Conservation (phyloP, 2,113 vertebrate species). For the Chloroceryle aenea region DNA sequence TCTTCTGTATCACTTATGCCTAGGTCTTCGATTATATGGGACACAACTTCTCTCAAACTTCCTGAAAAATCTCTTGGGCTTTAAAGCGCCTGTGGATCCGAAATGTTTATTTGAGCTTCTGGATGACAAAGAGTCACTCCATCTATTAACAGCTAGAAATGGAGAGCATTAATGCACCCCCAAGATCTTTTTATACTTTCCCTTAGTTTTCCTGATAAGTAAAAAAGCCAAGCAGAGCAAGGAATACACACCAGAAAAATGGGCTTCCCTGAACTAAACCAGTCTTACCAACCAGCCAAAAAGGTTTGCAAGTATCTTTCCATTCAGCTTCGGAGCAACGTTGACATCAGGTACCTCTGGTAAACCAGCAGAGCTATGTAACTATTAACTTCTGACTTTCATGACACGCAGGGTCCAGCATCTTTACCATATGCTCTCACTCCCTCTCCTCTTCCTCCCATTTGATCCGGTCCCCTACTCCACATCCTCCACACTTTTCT, state of each 20-base stretch:
- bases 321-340: background rate
- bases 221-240: background rate
- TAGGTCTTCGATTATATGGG: background rate
- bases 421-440: background rate
- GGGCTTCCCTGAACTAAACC: background rate
- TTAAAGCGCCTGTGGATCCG: background rate
- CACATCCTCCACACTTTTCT: background rate
- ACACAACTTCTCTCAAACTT: background rate
- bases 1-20: background rate
- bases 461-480: background rate
- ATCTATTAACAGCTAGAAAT: background rate
- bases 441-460: background rate
- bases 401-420: background rate
- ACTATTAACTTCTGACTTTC: background rate
- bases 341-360: background rate
- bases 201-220: background rate
- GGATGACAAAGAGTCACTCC: background rate
- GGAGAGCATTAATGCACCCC: background rate
- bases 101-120: background rate
- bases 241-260: background rate
- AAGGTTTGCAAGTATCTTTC: background rate
- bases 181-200: background rate
- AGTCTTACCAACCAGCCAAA: background rate
- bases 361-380: background rate
- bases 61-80: background rate